These are phyloP conservation scores for Vanessa tameamea DNA, from an alignment of 1,140 invertebrate species.

Conservation along the genomic window DNA sequence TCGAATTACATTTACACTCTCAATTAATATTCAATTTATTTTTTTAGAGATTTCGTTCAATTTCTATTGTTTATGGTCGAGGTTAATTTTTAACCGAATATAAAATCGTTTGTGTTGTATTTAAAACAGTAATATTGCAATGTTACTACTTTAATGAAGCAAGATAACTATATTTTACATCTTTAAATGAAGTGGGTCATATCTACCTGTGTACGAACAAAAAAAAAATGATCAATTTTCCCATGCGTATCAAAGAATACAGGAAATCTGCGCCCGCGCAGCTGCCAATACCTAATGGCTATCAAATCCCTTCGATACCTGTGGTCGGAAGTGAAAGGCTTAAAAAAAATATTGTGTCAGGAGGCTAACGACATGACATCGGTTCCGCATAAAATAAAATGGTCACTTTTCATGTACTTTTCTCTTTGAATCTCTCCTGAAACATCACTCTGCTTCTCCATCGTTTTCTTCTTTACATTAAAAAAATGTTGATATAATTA, in stretches of 20 bases:
- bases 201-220: conserved; percentile 23
- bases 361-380: neutral
- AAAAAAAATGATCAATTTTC: conserved; percentile 30
- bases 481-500: no score
- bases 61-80: neutral
- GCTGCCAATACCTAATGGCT: conserved; percentile 51
- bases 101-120: neutral
- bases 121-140: no score
- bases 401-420: no score
- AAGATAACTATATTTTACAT: conserved; percentile 13
- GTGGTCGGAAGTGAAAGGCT: conserved; percentile 69
- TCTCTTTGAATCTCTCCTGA: no score
- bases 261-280: conserved; percentile 58
- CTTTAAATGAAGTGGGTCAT: conserved; percentile 24
- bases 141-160: conserved; percentile 16
- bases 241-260: conserved; percentile 30
- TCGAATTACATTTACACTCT: conserved; percentile 1
- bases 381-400: neutral
- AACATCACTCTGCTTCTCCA: no score
- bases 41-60: neutral
- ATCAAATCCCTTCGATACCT: conserved; percentile 45
- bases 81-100: neutral
- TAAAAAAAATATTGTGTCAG: conserved; percentile 46
- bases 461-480: no score
- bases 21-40: neutral